These are phyloP conservation scores for Aphrocallistes beatrix DNA, from an alignment of 37 sponge, comb jelly and placozoan genomes.

Conservation along the genomic window DNA sequence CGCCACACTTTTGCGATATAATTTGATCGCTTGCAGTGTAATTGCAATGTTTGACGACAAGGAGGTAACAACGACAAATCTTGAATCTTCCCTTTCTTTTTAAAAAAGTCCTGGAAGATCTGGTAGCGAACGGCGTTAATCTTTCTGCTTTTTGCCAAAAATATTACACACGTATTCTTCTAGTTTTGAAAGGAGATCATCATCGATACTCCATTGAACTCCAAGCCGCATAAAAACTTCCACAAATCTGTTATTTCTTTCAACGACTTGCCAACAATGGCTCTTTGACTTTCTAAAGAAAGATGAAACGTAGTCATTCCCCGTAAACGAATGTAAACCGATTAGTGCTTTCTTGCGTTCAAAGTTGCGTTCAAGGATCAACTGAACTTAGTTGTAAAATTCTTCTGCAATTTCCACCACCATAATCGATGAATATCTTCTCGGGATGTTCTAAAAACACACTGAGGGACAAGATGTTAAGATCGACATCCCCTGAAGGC, in stretches of 20 bases:
- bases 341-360: not conserved
- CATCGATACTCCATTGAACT: not conserved
- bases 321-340: not conserved
- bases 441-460: not conserved
- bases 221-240: not conserved
- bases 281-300: not conserved
- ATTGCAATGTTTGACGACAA: not conserved
- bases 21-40: not conserved
- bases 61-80: no score
- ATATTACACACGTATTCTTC: not conserved
- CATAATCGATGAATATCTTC: not conserved
- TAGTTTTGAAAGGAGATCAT: not conserved
- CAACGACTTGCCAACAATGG: no score
- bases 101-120: not conserved
- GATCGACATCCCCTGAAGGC: not conserved
- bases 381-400: not conserved
- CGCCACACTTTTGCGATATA: not conserved
- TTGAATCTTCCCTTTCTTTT: no score
- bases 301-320: not conserved
- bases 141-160: not conserved
- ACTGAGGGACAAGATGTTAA: not conserved
- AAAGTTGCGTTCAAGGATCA: not conserved
- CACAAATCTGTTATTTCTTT: not conserved
- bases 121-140: not conserved
- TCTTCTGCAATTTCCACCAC: not conserved